These are phyloP conservation scores for Zygothrica quintamaculata DNA, from an alignment of 2,888 invertebrate species.

Conservation along the genomic window DNA sequence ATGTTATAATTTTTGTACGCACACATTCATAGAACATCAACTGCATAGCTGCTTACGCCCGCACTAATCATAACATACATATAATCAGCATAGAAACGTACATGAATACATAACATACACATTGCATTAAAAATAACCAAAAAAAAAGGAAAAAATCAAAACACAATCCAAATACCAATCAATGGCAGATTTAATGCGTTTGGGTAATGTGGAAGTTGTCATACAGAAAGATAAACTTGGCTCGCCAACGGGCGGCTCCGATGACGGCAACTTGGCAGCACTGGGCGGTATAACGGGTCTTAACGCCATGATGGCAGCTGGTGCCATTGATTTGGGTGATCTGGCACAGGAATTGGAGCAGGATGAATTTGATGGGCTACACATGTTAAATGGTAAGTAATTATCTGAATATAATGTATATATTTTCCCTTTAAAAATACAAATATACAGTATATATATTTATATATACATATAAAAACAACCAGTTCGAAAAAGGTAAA, in stretches of 20 bases:
- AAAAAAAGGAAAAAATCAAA: slow-evolving; percentile 38
- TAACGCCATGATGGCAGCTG: slow-evolving; percentile 85
- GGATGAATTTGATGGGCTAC: slow-evolving; percentile 89
- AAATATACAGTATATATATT: not conserved
- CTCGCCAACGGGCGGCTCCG: slow-evolving; percentile 94
- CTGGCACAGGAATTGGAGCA: slow-evolving; percentile 88
- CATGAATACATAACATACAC: slow-evolving; percentile 32
- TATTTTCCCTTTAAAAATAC: slow-evolving; percentile 2
- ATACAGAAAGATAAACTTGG: slow-evolving; percentile 91
- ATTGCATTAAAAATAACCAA: slow-evolving; percentile 51
- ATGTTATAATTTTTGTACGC: slow-evolving; percentile 27
- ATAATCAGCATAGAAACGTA: slow-evolving; percentile 8
- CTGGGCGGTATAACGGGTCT: slow-evolving; percentile 82
- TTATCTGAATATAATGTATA: not conserved
- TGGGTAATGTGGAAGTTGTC: slow-evolving; percentile 87
- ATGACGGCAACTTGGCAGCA: slow-evolving; percentile 88
- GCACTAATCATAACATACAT: slow-evolving; percentile 23
- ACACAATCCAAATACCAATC: slow-evolving; percentile 45
- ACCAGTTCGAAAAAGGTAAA: not conserved
- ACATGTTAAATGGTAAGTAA: slow-evolving; percentile 86
- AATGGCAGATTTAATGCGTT: slow-evolving; percentile 90
- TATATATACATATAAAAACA: slow-evolving; percentile 1
- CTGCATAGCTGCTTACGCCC: slow-evolving; percentile 58
- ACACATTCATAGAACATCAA: slow-evolving; percentile 23
- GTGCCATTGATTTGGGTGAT: slow-evolving; percentile 86